Conservation (phyloP, 2,888 invertebrate genomes). For the Lumbricus terrestris region DNA sequence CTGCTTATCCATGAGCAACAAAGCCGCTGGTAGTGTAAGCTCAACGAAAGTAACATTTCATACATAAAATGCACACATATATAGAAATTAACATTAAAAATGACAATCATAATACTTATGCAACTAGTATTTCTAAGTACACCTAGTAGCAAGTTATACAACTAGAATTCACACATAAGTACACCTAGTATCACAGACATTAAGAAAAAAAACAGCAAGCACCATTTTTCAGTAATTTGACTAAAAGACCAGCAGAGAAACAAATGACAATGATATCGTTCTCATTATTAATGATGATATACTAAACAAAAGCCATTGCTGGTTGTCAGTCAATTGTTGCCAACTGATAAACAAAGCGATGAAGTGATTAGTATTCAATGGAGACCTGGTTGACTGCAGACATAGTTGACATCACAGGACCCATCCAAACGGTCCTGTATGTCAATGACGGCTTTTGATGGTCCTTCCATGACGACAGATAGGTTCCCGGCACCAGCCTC, state of each 20-base stretch:
- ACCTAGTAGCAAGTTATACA: neutral
- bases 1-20: neutral
- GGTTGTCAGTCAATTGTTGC: neutral
- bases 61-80: neutral
- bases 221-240: neutral
- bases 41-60: neutral
- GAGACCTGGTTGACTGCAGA: constrained; percentile 23
- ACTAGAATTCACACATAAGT: neutral
- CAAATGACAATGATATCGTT: no score
- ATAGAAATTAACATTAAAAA: neutral
- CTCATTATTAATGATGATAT: neutral
- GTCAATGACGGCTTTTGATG: constrained; percentile 78
- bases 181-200: neutral
- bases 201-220: neutral
- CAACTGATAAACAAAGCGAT: neutral
- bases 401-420: constrained; percentile 26
- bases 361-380: neutral
- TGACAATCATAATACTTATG: neutral
- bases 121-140: neutral
- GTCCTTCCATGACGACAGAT: constrained; percentile 91
- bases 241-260: neutral
- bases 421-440: constrained; percentile 26
- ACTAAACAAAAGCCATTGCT: neutral
- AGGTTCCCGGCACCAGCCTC: constrained; percentile 94
- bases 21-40: neutral